Evolutionary conservation across 2,888 invertebrate genomes (phyloP).

Genomic region (Pristionchus arcanus): DNA sequence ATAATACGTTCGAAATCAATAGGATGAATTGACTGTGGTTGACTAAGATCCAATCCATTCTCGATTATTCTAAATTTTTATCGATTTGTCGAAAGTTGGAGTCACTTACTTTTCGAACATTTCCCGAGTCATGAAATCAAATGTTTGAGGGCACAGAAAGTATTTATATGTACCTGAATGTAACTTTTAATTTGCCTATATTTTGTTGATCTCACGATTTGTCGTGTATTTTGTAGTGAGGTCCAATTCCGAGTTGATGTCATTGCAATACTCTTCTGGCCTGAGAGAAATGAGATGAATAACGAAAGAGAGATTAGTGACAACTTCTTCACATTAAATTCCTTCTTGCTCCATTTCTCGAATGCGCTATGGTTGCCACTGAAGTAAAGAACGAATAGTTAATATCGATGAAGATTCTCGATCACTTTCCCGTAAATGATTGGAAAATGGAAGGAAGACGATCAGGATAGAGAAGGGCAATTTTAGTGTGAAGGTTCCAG

Average conservation of each 20-base stretch:
- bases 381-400: background rate
- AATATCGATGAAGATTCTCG: background rate
- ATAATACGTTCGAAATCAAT: background rate
- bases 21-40: background rate
- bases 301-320: too few relatives aligned
- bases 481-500: background rate
- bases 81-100: background rate
- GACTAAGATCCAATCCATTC: background rate
- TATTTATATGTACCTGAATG: background rate
- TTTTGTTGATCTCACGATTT: too few relatives aligned
- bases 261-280: too few relatives aligned
- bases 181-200: too few relatives aligned
- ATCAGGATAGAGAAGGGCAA: background rate
- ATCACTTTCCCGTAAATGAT: background rate
- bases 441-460: background rate
- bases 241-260: too few relatives aligned
- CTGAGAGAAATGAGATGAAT: too few relatives aligned
- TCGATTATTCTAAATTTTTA: background rate
- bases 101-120: background rate
- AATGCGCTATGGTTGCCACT: background rate
- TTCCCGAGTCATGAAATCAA: background rate
- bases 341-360: background rate
- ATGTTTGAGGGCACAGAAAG: background rate
- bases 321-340: too few relatives aligned
- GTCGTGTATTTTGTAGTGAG: too few relatives aligned